Conservation (phyloP, 2,888 invertebrate species). For the Latrodectus hesperus region DNA sequence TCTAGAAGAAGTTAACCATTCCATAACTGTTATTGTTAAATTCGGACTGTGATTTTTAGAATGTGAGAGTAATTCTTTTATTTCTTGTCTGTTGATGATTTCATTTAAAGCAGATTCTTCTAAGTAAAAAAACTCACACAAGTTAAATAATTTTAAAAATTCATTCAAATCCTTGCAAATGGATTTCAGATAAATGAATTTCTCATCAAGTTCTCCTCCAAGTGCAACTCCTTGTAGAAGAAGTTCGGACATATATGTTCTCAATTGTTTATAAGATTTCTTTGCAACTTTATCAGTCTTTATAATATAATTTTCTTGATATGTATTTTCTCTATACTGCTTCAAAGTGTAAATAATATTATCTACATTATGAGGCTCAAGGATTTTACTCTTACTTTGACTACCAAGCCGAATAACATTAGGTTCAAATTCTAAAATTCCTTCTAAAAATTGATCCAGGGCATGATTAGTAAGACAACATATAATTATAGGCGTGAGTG, state of each 20-base stretch:
- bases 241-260: slow-evolving; percentile 1
- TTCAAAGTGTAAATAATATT: slow-evolving; percentile 15
- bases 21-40: slow-evolving; percentile 14
- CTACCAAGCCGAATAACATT: slow-evolving; percentile 83
- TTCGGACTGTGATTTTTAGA: slow-evolving; percentile 4
- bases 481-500: slow-evolving; percentile 81
- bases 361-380: slow-evolving; percentile 29
- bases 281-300: not conserved
- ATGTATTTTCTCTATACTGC: not conserved
- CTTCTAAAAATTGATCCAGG: slow-evolving; percentile 88
- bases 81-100: slow-evolving; percentile 16
- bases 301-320: not conserved
- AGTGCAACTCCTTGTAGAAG: not conserved
- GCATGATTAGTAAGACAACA: slow-evolving; percentile 91
- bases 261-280: slow-evolving; percentile 7
- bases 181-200: not conserved
- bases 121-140: slow-evolving; percentile 35
- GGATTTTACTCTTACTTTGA: slow-evolving; percentile 80
- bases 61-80: slow-evolving; percentile 9
- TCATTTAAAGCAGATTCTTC: slow-evolving; percentile 24
- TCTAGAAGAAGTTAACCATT: slow-evolving; percentile 38
- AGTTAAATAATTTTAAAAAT: not conserved
- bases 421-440: slow-evolving; percentile 79
- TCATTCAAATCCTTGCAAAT: slow-evolving; percentile 14
- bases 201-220: not conserved